Conservation (phyloP, 2,113 vertebrate genomes). For the Dasyurus viverrinus region DNA sequence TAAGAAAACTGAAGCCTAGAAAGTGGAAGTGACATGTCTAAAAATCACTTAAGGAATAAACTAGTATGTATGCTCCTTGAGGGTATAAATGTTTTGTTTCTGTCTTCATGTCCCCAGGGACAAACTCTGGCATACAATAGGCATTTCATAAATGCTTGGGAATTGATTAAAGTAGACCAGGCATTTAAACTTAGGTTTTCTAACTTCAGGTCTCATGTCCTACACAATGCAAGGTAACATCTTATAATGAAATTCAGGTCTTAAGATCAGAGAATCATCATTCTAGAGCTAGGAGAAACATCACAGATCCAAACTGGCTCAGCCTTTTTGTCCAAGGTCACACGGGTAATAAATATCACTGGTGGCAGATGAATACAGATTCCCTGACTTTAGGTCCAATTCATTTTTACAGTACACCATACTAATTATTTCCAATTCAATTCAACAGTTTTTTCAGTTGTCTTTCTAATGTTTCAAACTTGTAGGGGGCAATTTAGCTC, state of each 20-base stretch:
- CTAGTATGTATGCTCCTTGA: too few relatives aligned
- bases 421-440: background rate
- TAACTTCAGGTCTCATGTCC: background rate
- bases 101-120: too few relatives aligned
- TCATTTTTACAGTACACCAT: background rate
- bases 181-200: background rate
- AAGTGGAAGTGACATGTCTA: too few relatives aligned
- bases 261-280: background rate
- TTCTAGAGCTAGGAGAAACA: background rate
- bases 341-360: background rate
- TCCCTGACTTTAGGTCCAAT: background rate
- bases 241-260: background rate
- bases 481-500: constrained; percentile 34
- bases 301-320: background rate
- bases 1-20: too few relatives aligned
- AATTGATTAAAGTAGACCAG: background rate
- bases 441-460: background rate
- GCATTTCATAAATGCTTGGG: too few relatives aligned
- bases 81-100: too few relatives aligned
- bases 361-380: background rate
- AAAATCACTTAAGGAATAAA: too few relatives aligned
- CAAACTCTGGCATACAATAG: too few relatives aligned
- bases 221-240: background rate
- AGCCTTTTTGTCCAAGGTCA: background rate
- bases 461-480: background rate